phyloP scores from a whole-genome alignment of 2,797 vertebrate genomes.

The Fundulus diaphanus region DNA sequence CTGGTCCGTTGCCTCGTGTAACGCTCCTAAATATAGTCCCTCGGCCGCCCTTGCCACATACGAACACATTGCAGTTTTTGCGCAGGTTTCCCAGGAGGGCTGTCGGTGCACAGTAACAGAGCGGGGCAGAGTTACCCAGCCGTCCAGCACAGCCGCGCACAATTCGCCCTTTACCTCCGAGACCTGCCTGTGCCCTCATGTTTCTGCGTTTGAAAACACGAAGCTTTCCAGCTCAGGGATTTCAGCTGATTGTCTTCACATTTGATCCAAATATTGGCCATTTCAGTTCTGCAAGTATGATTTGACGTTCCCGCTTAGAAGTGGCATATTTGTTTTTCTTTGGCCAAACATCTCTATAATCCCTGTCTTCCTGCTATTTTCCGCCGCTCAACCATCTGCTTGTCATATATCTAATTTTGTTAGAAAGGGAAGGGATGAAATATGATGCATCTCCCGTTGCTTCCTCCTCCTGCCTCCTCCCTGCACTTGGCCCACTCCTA shows the following conservation, averaged over 20 bases:
- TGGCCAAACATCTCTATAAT: slow-evolving; percentile 1
- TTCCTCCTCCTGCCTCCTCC: slow-evolving; percentile 28
- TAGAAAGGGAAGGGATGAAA: slow-evolving; percentile 64
- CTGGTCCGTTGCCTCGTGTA: slow-evolving; percentile 58
- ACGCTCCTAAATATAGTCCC: slow-evolving; percentile 79
- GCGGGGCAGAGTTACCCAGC: slow-evolving; percentile 54
- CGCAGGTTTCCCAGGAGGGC: slow-evolving; percentile 49
- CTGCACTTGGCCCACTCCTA: slow-evolving; percentile 11
- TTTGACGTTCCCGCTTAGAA: slow-evolving; percentile 11
- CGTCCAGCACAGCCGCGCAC: slow-evolving; percentile 27
- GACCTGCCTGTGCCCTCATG: slow-evolving; percentile 15
- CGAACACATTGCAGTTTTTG: slow-evolving; percentile 61
- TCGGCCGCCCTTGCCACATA: slow-evolving; percentile 54
- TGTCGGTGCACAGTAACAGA: slow-evolving; percentile 71
- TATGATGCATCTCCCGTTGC: slow-evolving; percentile 45
- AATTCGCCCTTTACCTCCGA: slow-evolving; percentile 11
- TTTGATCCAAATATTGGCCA: background rate
- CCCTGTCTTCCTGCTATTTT: slow-evolving; percentile 13
- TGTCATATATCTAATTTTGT: slow-evolving; percentile 55
- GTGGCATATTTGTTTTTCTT: slow-evolving; percentile 10
- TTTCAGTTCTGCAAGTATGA: background rate
- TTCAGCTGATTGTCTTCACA: background rate
- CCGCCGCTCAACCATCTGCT: slow-evolving; percentile 38
- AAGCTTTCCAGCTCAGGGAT: slow-evolving; percentile 4
- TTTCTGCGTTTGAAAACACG: slow-evolving; percentile 15